Evolutionary conservation across 2,113 vertebrate species (phyloP).

Genomic region (Psilopogon haemacephalus): DNA sequence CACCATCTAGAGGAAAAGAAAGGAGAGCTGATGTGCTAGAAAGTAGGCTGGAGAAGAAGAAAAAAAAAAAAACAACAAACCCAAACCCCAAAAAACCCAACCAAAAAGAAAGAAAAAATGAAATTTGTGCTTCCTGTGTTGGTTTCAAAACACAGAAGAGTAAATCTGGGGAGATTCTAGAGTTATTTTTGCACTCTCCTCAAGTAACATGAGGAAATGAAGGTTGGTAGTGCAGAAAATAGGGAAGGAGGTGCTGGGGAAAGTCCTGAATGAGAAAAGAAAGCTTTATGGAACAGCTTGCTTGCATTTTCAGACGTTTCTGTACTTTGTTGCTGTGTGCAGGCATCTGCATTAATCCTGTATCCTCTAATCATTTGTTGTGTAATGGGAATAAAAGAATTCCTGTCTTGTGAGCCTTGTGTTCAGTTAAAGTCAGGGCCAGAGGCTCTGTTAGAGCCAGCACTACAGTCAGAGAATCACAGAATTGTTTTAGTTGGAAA

Average conservation of each 20-base stretch:
- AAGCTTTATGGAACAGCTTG: not conserved
- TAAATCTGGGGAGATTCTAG: not conserved
- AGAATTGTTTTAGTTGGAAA: too few species aligned
- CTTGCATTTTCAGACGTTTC: not conserved
- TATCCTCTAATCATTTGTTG: not conserved
- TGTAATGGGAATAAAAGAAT: not conserved
- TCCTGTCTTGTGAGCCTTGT: not conserved
- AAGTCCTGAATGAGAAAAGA: not conserved
- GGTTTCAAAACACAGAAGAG: not conserved
- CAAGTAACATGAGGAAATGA: not conserved
- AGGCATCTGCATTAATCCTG: not conserved
- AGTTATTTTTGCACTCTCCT: not conserved
- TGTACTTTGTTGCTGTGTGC: not conserved
- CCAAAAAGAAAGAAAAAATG: too few species aligned
- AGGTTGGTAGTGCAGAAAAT: not conserved
- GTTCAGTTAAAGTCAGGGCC: not conserved
- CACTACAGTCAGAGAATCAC: too few species aligned
- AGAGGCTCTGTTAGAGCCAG: not conserved
- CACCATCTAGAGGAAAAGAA: constrained; percentile 26
- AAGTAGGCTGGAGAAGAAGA: not conserved
- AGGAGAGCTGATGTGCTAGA: not conserved
- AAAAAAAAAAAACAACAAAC: too few species aligned
- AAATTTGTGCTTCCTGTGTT: not conserved
- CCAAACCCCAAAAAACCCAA: too few species aligned
- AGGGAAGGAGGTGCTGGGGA: not conserved